A percentile compares a stretch with the other conserved stretches of the same genome.
phyloP scores from a whole-genome alignment of 1,140 invertebrate species.

The Orchesella cincta region DNA sequence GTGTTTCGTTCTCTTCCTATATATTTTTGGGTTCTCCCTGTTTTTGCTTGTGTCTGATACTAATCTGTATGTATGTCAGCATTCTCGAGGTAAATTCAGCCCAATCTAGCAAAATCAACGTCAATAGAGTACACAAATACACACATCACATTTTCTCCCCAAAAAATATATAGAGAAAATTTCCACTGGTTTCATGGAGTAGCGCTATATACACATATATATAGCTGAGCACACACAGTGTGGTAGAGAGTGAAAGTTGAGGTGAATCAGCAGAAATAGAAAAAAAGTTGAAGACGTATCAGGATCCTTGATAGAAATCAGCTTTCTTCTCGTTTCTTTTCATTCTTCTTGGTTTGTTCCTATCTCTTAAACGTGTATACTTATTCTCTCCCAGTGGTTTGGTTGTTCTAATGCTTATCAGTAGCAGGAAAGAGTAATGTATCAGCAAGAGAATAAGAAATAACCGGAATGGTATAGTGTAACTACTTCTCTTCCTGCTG shows the following conservation, averaged over 20 bases:
- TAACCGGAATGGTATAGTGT: too few relatives aligned
- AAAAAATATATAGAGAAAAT: too few relatives aligned
- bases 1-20: neutral
- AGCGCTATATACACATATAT: neutral
- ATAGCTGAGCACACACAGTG: neutral
- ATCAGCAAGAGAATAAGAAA: too few relatives aligned
- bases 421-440: too few relatives aligned
- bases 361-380: too few relatives aligned
- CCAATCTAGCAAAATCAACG: slow-evolving; percentile 9
- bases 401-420: too few relatives aligned
- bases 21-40: neutral
- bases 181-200: too few relatives aligned
- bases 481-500: too few relatives aligned
- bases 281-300: neutral
- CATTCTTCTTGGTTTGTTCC: neutral
- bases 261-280: neutral
- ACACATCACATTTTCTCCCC: too few relatives aligned
- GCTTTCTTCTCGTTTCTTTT: slow-evolving; percentile 10
- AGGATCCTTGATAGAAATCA: neutral
- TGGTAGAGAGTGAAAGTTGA: neutral
- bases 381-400: too few relatives aligned
- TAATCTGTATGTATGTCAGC: slow-evolving; percentile 25
- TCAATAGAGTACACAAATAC: slow-evolving; percentile 3
- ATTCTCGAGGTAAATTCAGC: slow-evolving; percentile 1
- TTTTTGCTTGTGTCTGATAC: slow-evolving; percentile 4